phyloP scores from a whole-genome alignment of 2,888 invertebrate genomes.

The Gastrophysa polygoni region DNA sequence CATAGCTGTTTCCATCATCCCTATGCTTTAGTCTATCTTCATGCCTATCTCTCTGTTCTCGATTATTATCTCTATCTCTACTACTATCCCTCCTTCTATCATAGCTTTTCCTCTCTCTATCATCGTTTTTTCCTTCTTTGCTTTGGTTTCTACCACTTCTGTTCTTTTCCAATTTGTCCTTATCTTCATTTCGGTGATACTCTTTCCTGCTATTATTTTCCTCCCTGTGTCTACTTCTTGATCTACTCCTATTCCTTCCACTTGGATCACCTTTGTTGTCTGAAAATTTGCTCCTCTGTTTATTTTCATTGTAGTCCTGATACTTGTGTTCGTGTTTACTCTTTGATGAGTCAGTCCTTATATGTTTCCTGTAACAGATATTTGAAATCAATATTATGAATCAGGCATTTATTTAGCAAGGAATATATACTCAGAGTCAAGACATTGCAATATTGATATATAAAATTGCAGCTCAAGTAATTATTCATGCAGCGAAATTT shows the following conservation, averaged over 20 bases:
- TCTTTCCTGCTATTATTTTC: constrained; percentile 24
- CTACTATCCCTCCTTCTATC: neutral
- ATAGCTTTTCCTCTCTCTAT: constrained; percentile 21
- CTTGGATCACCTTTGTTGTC: constrained; percentile 25
- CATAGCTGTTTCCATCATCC: constrained; percentile 20
- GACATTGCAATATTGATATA: too few species aligned
- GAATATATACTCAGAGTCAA: too few species aligned
- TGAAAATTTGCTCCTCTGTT: constrained; percentile 25
- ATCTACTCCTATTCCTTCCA: constrained; percentile 20
- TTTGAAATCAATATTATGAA: neutral
- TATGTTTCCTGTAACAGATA: constrained; percentile 18
- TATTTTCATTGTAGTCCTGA: constrained; percentile 15
- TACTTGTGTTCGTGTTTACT: constrained; percentile 14
- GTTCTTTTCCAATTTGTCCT: constrained; percentile 17
- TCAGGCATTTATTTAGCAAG: too few species aligned
- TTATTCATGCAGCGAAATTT: too few species aligned
- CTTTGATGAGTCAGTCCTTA: neutral
- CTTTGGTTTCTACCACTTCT: constrained; percentile 5
- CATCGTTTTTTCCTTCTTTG: constrained; percentile 9
- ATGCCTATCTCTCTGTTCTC: neutral
- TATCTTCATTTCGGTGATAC: constrained; percentile 24
- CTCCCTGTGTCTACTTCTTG: constrained; percentile 24
- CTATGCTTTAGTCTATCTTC: constrained; percentile 6
- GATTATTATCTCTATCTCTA: neutral
- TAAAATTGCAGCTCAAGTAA: too few species aligned